Evolutionary conservation across 2,888 invertebrate species (phyloP).

Genomic region (Teleogryllus oceanicus): DNA sequence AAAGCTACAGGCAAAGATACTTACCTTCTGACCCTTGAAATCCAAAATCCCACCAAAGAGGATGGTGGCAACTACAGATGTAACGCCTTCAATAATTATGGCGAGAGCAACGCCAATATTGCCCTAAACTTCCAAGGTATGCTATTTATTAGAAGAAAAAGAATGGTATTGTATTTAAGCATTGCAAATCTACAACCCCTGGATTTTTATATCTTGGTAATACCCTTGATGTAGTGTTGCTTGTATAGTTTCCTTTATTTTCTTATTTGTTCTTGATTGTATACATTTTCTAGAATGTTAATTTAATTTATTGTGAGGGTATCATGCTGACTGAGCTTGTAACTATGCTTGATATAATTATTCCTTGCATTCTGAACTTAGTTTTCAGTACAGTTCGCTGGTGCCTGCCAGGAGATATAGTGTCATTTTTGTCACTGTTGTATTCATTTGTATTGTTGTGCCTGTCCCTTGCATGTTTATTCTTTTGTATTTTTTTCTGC

Average conservation of each 20-base stretch:
- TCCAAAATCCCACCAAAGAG: conserved; percentile 89
- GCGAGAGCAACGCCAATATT: conserved; percentile 99
- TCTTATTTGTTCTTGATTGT: neutral
- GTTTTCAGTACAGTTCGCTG: conserved; percentile 2
- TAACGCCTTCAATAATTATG: conserved; percentile 96
- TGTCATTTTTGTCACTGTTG: neutral
- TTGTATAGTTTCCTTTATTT: neutral
- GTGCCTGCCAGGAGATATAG: neutral
- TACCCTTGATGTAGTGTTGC: neutral
- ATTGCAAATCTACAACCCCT: neutral
- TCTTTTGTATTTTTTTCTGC: neutral
- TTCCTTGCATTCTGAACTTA: neutral
- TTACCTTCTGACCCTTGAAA: conserved; percentile 87
- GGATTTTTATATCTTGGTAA: neutral
- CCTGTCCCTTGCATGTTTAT: neutral
- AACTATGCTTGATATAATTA: neutral
- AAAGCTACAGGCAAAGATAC: conserved; percentile 86
- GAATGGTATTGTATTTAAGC: neutral
- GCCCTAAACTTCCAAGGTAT: conserved; percentile 99
- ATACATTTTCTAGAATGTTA: neutral
- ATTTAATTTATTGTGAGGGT: neutral
- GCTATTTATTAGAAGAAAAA: conserved; percentile 39
- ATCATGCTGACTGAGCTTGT: neutral
- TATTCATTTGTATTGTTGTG: neutral
- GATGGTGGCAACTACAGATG: conserved; percentile 99